Conservation (phyloP, 2,888 invertebrate genomes). For the Zonitis immaculata region DNA sequence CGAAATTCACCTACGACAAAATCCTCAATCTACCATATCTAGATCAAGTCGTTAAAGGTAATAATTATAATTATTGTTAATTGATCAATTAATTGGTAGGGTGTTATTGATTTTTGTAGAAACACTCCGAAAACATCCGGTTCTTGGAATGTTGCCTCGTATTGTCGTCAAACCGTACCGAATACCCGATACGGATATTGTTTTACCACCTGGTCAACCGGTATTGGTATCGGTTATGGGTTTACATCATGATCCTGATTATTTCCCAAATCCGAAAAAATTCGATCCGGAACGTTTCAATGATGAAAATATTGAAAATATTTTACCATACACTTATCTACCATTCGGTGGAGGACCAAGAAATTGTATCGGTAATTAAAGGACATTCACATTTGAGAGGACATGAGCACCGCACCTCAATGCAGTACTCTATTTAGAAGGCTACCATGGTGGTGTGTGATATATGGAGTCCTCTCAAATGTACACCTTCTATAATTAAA, state of each 20-base stretch:
- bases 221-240: conserved; percentile 7
- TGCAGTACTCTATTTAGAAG: too few species aligned
- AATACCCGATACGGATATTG: conserved; percentile 2
- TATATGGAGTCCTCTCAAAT: too few species aligned
- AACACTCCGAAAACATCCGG: conserved; percentile 8
- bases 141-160: conserved; percentile 1
- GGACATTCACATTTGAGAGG: too few species aligned
- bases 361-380: conserved; percentile 15
- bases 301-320: conserved; percentile 4
- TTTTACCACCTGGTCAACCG: conserved; percentile 6
- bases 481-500: too few species aligned
- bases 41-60: conserved; percentile 45
- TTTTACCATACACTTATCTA: conserved; percentile 6
- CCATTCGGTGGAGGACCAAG: conserved; percentile 18
- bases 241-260: conserved; percentile 8
- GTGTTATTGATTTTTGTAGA: conserved; percentile 5
- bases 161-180: conserved; percentile 8
- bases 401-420: too few species aligned
- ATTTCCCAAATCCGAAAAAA: conserved; percentile 8
- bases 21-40: conserved; percentile 48
- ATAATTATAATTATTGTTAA: too few species aligned
- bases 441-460: too few species aligned
- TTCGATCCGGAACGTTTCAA: conserved; percentile 19
- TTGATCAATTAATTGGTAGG: too few species aligned
- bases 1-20: conserved; percentile 42